These are phyloP conservation scores for Chalcis sispes DNA, from an alignment of 2,888 invertebrate species.

Conservation along the genomic window DNA sequence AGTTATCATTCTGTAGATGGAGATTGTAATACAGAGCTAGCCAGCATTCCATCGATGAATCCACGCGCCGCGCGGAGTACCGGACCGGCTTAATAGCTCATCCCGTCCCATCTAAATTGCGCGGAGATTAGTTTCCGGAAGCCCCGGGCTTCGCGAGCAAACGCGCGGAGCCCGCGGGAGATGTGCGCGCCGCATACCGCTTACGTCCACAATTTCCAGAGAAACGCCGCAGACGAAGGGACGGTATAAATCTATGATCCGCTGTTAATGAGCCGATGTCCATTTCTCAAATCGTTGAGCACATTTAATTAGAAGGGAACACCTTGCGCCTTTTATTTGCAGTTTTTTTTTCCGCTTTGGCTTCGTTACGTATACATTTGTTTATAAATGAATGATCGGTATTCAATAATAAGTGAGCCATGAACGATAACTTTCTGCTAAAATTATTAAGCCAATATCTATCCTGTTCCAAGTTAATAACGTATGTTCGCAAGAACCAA, in stretches of 20 bases:
- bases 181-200: too few species aligned
- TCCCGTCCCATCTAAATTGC: conserved; percentile 46
- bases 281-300: too few species aligned
- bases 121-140: conserved; percentile 53
- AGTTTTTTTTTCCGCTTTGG: too few species aligned
- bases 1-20: conserved; percentile 41
- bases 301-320: too few species aligned
- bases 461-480: conserved; percentile 30
- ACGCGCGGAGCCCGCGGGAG: too few species aligned
- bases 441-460: conserved; percentile 38
- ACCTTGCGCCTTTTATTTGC: too few species aligned
- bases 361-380: too few species aligned
- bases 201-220: too few species aligned
- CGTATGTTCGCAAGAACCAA: conserved; percentile 17
- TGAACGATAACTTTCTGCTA: too few species aligned
- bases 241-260: not conserved
- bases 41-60: conserved; percentile 48
- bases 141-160: conserved; percentile 27
- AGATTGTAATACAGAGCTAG: conserved; percentile 36
- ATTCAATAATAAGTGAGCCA: too few species aligned
- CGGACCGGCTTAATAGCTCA: conserved; percentile 45
- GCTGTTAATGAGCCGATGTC: conserved; percentile 11
- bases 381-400: too few species aligned
- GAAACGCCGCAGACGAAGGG: too few species aligned
- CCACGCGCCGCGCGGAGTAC: conserved; percentile 3